These are phyloP conservation scores for Eledona agricola DNA, from an alignment of 2,888 invertebrate genomes.

Conservation along the genomic window DNA sequence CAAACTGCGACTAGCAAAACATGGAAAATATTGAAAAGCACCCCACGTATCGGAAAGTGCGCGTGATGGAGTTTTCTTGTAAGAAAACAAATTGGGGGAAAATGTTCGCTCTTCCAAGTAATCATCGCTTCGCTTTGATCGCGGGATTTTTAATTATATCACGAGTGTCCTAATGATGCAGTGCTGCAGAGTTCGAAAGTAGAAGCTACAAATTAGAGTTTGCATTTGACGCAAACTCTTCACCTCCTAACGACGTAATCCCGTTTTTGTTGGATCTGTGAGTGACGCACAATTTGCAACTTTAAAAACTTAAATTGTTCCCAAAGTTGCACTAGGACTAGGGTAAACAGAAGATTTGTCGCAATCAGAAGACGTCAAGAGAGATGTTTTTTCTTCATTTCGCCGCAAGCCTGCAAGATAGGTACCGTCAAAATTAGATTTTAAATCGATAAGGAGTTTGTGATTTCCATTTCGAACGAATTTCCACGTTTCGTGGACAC, in stretches of 20 bases:
- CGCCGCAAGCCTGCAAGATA: conserved; percentile 38
- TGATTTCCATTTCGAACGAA: conserved; percentile 41
- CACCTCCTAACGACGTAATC: conserved; percentile 6
- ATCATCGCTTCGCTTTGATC: not conserved
- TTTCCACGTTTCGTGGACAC: conserved; percentile 33
- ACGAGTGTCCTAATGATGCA: not conserved
- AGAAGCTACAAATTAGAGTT: no score
- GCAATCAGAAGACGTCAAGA: conserved; percentile 36
- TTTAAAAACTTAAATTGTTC: conserved; percentile 47
- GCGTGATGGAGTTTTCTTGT: conserved; percentile 25
- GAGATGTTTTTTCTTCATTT: conserved; percentile 34
- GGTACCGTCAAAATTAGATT: conserved; percentile 43
- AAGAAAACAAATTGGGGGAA: conserved; percentile 18
- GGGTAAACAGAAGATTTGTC: conserved; percentile 37
- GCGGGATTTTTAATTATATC: not conserved
- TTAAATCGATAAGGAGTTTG: conserved; percentile 43
- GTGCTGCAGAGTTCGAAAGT: no score
- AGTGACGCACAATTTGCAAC: conserved; percentile 43
- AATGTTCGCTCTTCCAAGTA: conserved; percentile 15
- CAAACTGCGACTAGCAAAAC: no score
- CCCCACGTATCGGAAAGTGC: conserved; percentile 9
- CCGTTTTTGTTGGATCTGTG: conserved; percentile 30
- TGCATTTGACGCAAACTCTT: no score
- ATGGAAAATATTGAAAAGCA: no score
- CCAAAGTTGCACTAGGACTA: conserved; percentile 34